A percentile compares a stretch with the other conserved stretches of the same genome.
Evolutionary conservation across 2,113 vertebrate genomes (phyloP).

Genomic region (Cephalopterus ornatus): DNA sequence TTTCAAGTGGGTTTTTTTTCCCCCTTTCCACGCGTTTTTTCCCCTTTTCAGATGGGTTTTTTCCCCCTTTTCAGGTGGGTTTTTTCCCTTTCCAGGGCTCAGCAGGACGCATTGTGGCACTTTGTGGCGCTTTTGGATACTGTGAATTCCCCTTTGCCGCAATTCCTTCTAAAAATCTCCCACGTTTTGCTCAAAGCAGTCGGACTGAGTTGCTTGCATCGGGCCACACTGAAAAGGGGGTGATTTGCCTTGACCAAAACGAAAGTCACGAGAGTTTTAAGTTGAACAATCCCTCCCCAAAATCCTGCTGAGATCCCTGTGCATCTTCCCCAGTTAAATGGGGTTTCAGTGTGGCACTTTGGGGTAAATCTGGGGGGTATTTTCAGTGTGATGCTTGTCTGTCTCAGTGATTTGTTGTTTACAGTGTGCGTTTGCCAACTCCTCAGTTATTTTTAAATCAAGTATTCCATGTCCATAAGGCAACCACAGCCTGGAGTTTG

Average conservation of each 20-base stretch:
- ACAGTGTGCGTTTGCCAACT: background rate
- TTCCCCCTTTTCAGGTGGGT: too few species aligned
- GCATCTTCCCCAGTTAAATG: background rate
- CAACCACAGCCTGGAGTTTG: background rate
- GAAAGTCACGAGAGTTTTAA: background rate
- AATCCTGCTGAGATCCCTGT: background rate
- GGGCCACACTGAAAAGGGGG: background rate
- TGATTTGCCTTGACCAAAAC: background rate
- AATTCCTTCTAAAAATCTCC: background rate
- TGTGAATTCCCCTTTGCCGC: constrained; percentile 42
- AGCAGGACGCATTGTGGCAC: background rate
- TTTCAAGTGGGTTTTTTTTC: background rate
- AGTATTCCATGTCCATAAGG: background rate
- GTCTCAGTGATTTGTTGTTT: background rate
- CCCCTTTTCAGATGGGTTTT: too few species aligned
- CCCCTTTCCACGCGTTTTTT: background rate
- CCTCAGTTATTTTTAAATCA: background rate
- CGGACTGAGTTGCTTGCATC: background rate
- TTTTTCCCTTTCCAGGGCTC: background rate
- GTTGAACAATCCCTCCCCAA: background rate
- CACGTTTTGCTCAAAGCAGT: background rate
- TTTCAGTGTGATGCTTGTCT: fast-evolving
- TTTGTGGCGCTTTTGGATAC: constrained; percentile 30
- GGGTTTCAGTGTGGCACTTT: background rate
- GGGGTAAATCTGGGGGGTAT: background rate